These are phyloP conservation scores for Prosopocoilus inquinatus DNA, from an alignment of 2,888 invertebrate species.

Conservation along the genomic window DNA sequence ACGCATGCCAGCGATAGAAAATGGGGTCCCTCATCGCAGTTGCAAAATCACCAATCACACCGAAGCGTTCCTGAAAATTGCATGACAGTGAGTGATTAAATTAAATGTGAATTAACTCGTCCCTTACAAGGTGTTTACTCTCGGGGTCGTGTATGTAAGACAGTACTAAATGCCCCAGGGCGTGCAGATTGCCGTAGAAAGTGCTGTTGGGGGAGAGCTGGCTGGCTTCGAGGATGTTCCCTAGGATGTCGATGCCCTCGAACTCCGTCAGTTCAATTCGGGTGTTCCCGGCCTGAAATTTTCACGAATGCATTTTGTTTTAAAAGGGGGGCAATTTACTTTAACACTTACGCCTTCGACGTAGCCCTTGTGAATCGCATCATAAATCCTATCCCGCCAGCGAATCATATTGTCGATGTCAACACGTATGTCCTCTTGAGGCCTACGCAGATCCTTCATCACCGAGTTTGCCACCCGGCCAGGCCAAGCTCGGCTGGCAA, in stretches of 20 bases:
- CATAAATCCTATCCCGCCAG: slow-evolving; percentile 69
- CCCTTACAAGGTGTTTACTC: slow-evolving; percentile 62
- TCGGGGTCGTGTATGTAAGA: slow-evolving; percentile 77
- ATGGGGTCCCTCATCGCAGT: slow-evolving; percentile 82
- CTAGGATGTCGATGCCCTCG: slow-evolving; percentile 73
- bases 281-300: slow-evolving; percentile 56
- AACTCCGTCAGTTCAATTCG: slow-evolving; percentile 60
- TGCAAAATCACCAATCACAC: slow-evolving; percentile 77
- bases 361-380: slow-evolving; percentile 64
- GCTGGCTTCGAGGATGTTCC: slow-evolving; percentile 73
- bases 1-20: slow-evolving; percentile 81
- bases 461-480: slow-evolving; percentile 58
- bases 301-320: background rate
- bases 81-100: slow-evolving; percentile 6
- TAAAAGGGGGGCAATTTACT: background rate
- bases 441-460: slow-evolving; percentile 62
- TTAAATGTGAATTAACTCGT: background rate
- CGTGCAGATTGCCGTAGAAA: slow-evolving; percentile 76
- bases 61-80: slow-evolving; percentile 64
- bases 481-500: slow-evolving; percentile 71
- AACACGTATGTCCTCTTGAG: slow-evolving; percentile 62
- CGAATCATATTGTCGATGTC: slow-evolving; percentile 67
- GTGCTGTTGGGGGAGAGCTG: slow-evolving; percentile 64
- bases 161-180: slow-evolving; percentile 74
- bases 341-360: slow-evolving; percentile 55